These are phyloP conservation scores for Leucophenga maculata DNA, from an alignment of 2,888 invertebrate genomes.

Conservation along the genomic window DNA sequence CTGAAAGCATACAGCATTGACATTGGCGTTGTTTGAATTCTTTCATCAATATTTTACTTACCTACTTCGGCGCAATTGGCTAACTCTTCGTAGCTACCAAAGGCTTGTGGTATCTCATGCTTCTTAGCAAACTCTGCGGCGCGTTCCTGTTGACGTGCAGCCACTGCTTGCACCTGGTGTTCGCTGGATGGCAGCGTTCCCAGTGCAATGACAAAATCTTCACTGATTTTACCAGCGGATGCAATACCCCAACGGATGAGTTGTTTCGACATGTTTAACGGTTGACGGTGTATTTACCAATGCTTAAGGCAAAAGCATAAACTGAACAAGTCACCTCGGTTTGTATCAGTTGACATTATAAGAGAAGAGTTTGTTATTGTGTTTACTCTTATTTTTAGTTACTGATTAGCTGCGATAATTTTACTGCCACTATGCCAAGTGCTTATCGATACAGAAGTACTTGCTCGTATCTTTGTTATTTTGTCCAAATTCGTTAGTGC, in stretches of 20 bases:
- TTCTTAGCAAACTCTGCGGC: constrained; percentile 84
- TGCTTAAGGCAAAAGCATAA: no score
- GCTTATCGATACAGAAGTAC: no score
- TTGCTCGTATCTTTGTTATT: no score
- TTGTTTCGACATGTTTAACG: constrained; percentile 6
- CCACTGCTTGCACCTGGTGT: constrained; percentile 84
- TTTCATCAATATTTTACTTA: constrained; percentile 66
- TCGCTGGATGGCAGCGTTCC: constrained; percentile 78
- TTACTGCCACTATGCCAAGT: no score
- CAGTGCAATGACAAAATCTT: constrained; percentile 86
- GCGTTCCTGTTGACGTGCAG: constrained; percentile 81
- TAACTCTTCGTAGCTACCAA: constrained; percentile 83
- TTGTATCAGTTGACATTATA: no score
- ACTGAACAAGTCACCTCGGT: no score
- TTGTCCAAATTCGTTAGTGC: no score
- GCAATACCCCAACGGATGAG: constrained; percentile 87
- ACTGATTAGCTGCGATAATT: no score
- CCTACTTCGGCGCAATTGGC: constrained; percentile 84
- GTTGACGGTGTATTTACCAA: no score
- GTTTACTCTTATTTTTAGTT: no score
- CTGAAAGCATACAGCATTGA: constrained; percentile 71
- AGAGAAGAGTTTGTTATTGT: no score
- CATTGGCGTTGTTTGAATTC: no score
- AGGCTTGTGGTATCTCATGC: constrained; percentile 81
- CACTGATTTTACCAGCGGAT: constrained; percentile 87